Evolutionary conservation across 2,113 vertebrate species (phyloP).

Genomic region (Tonatia bakeri): DNA sequence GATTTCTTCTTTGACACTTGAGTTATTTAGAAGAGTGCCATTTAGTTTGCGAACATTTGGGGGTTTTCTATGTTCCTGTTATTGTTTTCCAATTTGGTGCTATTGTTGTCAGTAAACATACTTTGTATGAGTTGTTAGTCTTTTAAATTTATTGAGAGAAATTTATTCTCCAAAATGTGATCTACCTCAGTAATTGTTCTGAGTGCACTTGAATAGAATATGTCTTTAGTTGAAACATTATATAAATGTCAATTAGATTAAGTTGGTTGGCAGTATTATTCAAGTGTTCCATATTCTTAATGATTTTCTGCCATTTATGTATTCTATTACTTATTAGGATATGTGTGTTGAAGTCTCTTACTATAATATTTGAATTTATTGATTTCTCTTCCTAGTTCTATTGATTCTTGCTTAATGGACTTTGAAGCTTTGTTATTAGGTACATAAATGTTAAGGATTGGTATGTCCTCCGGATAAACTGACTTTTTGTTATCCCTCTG

Average conservation of each 20-base stretch:
- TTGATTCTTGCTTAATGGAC: not conserved
- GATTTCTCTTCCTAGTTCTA: not conserved
- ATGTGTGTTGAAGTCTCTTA: not conserved
- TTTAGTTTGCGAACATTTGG: not conserved
- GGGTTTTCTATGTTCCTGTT: not conserved
- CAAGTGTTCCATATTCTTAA: not conserved
- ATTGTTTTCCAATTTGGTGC: not conserved
- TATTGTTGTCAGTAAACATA: not conserved
- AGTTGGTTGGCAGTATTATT: not conserved
- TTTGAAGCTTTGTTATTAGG: not conserved
- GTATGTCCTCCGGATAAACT: not conserved
- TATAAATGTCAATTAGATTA: not conserved
- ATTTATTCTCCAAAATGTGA: not conserved
- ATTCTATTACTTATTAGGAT: not conserved
- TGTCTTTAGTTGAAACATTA: not conserved
- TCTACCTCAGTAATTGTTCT: not conserved
- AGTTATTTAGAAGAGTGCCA: not conserved
- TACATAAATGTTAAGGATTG: not conserved
- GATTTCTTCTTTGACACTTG: not conserved
- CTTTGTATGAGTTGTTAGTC: not conserved
- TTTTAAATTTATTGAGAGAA: not conserved
- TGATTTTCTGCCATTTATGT: not conserved
- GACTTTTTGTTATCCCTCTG: not conserved
- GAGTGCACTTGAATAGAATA: not conserved
- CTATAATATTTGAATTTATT: not conserved